Evolutionary conservation across 2,113 vertebrate genomes (phyloP).

Genomic region (Nipponia nippon): DNA sequence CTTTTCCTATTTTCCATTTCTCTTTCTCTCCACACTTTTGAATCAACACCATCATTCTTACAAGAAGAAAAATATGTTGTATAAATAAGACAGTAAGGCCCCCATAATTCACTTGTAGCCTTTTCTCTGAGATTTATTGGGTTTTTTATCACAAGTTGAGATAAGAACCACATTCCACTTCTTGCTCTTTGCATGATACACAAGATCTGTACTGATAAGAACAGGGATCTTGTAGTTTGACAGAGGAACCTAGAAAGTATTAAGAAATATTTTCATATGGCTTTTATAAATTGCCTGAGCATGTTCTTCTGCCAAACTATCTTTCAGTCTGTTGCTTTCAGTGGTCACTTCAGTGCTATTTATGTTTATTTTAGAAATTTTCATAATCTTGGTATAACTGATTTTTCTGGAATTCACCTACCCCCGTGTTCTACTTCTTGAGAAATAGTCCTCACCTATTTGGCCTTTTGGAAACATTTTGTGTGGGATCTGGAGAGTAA

Average conservation of each 20-base stretch:
- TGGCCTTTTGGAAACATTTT: not conserved
- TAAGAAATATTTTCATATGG: not conserved
- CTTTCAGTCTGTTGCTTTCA: not conserved
- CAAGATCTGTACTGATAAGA: not conserved
- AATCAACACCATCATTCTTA: not conserved
- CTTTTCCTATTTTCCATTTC: not conserved
- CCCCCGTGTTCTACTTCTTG: not conserved
- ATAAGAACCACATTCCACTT: constrained; percentile 31
- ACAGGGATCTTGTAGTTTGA: not conserved
- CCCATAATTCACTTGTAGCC: not conserved
- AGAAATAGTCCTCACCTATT: not conserved
- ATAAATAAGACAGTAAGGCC: not conserved
- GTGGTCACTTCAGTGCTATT: not conserved
- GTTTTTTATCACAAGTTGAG: constrained; percentile 1
- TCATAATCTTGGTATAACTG: not conserved
- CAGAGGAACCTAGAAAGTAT: not conserved
- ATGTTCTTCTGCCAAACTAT: not conserved
- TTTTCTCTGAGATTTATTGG: constrained; percentile 23
- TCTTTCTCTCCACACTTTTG: not conserved
- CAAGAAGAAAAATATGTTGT: not conserved
- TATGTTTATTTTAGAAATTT: not conserved
- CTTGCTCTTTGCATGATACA: not conserved
- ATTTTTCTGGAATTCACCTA: not conserved
- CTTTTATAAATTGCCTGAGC: not conserved
- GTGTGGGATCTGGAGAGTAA: not conserved